These are phyloP conservation scores for Zaprionus camerounensis DNA, from an alignment of 1,140 invertebrate genomes.

Conservation along the genomic window DNA sequence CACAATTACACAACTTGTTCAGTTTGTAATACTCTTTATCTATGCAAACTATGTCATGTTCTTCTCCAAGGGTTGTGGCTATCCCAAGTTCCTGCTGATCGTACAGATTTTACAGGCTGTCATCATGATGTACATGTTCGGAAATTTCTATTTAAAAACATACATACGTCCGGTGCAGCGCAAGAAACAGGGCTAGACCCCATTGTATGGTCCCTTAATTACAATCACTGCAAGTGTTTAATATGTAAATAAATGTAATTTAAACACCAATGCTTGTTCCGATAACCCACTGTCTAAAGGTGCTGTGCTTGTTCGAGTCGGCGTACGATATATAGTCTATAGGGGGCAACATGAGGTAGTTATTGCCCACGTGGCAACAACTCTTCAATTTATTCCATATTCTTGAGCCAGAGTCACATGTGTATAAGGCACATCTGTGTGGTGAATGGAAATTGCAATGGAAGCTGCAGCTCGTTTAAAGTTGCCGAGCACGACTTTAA, in stretches of 20 bases:
- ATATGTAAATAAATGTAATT: slow-evolving; percentile 36
- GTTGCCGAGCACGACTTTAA: not conserved
- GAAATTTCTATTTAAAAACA: slow-evolving; percentile 89
- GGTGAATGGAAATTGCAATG: not conserved
- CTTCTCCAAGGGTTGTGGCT: slow-evolving; percentile 89
- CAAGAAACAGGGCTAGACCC: not conserved
- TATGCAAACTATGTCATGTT: slow-evolving; percentile 87
- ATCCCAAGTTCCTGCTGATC: slow-evolving; percentile 87
- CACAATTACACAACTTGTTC: slow-evolving; percentile 90
- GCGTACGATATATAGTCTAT: not conserved
- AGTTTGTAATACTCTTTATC: slow-evolving; percentile 89
- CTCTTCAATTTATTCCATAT: not conserved
- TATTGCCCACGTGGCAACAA: not conserved
- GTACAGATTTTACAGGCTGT: slow-evolving; percentile 87
- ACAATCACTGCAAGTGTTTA: not conserved
- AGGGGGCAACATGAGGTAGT: not conserved
- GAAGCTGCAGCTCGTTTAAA: not conserved
- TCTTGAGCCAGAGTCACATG: not conserved
- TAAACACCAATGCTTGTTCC: not conserved
- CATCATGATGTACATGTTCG: slow-evolving; percentile 92
- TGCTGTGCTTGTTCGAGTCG: not conserved
- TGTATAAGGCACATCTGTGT: not conserved
- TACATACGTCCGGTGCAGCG: slow-evolving; percentile 69
- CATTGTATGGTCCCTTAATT: not conserved
- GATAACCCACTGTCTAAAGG: slow-evolving; percentile 18